A percentile compares a stretch with the other conserved stretches of the same genome.
Conservation (phyloP, 1,140 invertebrate species). For the Macrocentrus cingulum region DNA sequence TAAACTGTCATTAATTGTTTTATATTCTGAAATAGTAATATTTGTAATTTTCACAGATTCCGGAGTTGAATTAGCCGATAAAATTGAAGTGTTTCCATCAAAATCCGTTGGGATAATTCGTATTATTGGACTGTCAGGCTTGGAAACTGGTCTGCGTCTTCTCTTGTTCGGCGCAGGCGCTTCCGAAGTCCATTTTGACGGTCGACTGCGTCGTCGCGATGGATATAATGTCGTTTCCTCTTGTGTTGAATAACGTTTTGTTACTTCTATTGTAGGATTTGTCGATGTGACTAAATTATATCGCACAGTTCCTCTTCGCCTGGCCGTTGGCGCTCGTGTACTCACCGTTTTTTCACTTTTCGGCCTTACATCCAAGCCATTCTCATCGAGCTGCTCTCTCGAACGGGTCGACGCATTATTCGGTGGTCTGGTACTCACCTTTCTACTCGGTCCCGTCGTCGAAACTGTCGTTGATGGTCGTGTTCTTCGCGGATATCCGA, state of each 20-base stretch:
- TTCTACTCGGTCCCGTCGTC: constrained; percentile 44
- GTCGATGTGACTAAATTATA: constrained; percentile 35
- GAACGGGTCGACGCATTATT: constrained; percentile 44
- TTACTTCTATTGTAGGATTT: constrained; percentile 4
- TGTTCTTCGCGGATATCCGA: constrained; percentile 56
- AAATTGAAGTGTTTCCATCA: constrained; percentile 26
- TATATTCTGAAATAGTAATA: constrained; percentile 36
- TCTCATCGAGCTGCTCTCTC: constrained; percentile 13
- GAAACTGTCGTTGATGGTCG: constrained; percentile 44
- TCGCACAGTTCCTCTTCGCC: constrained; percentile 43
- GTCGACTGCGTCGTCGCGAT: constrained; percentile 23
- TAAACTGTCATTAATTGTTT: no score
- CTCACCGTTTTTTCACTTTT: constrained; percentile 20
- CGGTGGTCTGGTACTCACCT: constrained; percentile 54
- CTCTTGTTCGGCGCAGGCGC: constrained; percentile 20
- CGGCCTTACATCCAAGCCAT: not conserved
- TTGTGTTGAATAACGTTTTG: not conserved
- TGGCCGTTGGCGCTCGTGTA: constrained; percentile 33
- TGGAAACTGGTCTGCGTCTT: constrained; percentile 33
- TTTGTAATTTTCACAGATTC: constrained; percentile 35
- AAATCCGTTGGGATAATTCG: constrained; percentile 32
- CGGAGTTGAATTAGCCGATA: constrained; percentile 21
- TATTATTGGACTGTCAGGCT: constrained; percentile 36
- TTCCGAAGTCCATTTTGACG: constrained; percentile 17
- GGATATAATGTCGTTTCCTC: not conserved